Evolutionary conservation across 1,140 invertebrate genomes (phyloP).

Genomic region (Aculops lycopersici): DNA sequence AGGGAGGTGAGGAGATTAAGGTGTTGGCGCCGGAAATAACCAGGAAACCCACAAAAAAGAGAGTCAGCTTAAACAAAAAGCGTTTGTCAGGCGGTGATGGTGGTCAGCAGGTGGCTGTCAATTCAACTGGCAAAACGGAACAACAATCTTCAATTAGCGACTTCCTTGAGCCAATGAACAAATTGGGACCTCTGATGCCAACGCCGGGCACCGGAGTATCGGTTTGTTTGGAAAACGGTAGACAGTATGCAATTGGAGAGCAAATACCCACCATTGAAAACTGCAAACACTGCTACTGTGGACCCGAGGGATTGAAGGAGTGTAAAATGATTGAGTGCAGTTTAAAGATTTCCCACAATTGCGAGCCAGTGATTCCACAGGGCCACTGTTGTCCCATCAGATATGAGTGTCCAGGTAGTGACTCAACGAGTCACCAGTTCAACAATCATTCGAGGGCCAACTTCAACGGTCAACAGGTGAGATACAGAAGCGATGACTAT

Average conservation of each 20-base stretch:
- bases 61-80: neutral
- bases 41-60: neutral
- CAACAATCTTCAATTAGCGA: too few species aligned
- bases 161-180: too few species aligned
- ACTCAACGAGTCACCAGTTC: too few species aligned
- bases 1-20: neutral
- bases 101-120: neutral
- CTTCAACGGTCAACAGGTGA: too few species aligned
- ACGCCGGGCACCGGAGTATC: slow-evolving; percentile 16
- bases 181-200: slow-evolving; percentile 1
- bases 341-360: slow-evolving; percentile 28
- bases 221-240: slow-evolving; percentile 29
- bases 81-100: neutral
- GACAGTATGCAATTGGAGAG: slow-evolving; percentile 32
- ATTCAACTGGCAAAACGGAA: too few species aligned
- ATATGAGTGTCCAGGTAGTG: too few species aligned
- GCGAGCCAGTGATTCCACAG: slow-evolving; percentile 31
- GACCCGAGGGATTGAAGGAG: slow-evolving; percentile 26
- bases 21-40: neutral
- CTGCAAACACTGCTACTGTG: slow-evolving; percentile 32
- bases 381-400: slow-evolving; percentile 50
- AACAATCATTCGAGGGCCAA: too few species aligned
- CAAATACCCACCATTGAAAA: slow-evolving; percentile 23
- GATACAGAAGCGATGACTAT: too few species aligned
- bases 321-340: slow-evolving; percentile 20